Percentiles rank a stretch among this genome's conserved stretches.
Evolutionary conservation across 2,113 vertebrate species (phyloP).

Genomic region (Gorilla gorilla): DNA sequence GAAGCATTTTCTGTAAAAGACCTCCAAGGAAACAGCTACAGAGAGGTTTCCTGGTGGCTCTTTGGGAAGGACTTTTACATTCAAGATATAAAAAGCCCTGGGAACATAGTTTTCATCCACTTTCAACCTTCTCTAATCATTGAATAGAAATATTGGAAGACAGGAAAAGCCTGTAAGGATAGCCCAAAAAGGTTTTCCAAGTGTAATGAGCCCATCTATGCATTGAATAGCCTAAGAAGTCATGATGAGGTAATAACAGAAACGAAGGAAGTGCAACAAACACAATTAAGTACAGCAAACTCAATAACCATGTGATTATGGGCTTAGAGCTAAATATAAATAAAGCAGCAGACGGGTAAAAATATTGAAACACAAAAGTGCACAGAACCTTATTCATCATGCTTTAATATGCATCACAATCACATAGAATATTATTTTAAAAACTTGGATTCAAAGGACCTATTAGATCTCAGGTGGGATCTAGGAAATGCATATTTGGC

Average conservation of each 20-base stretch:
- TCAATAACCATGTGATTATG: background rate
- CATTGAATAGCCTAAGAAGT: background rate
- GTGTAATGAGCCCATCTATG: background rate
- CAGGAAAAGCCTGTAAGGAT: background rate
- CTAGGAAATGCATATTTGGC: background rate
- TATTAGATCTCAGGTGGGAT: background rate
- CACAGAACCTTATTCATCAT: background rate
- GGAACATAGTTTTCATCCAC: background rate
- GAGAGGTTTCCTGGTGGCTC: background rate
- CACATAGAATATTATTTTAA: background rate
- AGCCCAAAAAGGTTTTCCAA: background rate
- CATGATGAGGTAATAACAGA: background rate
- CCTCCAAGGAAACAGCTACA: background rate
- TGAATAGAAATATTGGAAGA: background rate
- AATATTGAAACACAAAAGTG: background rate
- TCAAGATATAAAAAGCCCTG: background rate
- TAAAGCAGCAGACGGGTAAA: background rate
- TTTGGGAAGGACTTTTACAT: background rate
- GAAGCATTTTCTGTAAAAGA: background rate
- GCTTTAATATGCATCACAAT: background rate
- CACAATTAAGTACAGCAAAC: background rate
- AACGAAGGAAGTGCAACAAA: background rate
- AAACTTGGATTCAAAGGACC: background rate
- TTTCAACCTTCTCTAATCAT: background rate
- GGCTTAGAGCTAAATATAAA: background rate